Base-by-base conservation (phyloP, 2,888 invertebrate genomes). In the Xanthia togata region DNA sequence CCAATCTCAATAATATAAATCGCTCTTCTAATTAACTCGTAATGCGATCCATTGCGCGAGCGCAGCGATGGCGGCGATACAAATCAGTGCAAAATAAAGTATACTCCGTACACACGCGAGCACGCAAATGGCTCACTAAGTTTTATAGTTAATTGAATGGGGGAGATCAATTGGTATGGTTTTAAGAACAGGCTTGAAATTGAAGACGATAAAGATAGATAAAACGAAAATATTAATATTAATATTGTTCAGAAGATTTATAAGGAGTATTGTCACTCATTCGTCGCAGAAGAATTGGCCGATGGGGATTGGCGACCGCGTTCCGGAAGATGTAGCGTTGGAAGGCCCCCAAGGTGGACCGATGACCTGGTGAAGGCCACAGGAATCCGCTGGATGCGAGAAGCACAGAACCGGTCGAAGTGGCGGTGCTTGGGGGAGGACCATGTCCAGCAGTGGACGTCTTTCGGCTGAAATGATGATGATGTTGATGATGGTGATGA, bases 51-150 rank as follows among this genome's bases (percentile, higher is more conserved):
- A 76, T 79, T 74, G 70, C 64, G 67, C 76, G 71, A 57, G 81
- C 85, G 81, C 85, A n/a, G 68, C 69, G 77, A 82, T 82, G 67
- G 62, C 26, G 60, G 12, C 55, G 83, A 87, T 87, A 88, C 81
- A 85, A 74, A 83, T 87, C 88, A 71, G 78, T 77, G 78, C 76
- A 76, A 78, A 87, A 86, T 88, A 87, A 87, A 83, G 76, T 57
- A 71, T 65, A 70, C 75, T 11, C 31, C n/a, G 57, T 68, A 62
- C 57, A 73, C 87, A 88, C 81, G 88, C 88, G 71, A 87, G 57
- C 88, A 88, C 83, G 87, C 87, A 70, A 88, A 65, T 65, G 73
- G 17, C 53, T 59, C 65, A 67, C 70, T 69, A 59, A 59, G 69
- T 70, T 82, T 74, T 69, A 73, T 73, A 57, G 64, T 73, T 81